Percentiles rank a stretch among this genome's conserved stretches.
phyloP scores from a whole-genome alignment of 1,140 invertebrate genomes.

The Stratiolaelaps scimitus region DNA sequence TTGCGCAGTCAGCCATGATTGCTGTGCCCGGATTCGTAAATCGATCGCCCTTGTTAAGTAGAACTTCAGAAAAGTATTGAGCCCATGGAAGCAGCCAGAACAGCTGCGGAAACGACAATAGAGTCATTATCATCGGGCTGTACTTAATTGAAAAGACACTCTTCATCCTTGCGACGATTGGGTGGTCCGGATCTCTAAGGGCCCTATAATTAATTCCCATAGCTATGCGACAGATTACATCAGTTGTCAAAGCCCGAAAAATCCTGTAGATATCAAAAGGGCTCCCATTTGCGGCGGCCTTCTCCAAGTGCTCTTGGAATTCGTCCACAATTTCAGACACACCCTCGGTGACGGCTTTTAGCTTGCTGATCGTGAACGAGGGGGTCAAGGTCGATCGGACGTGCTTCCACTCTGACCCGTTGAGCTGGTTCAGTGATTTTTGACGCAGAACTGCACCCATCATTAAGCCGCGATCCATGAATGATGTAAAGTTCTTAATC shows the following conservation, averaged over 20 bases:
- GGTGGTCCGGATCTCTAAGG: slow-evolving; percentile 1
- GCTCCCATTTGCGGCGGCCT: neutral
- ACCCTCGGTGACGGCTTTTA: neutral
- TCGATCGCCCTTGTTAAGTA: neutral
- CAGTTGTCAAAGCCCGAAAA: neutral
- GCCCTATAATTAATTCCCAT: neutral
- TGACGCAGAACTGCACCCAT: neutral
- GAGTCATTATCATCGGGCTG: neutral
- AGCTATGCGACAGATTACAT: neutral
- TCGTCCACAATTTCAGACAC: neutral
- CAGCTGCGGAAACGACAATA: neutral
- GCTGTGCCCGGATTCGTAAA: neutral
- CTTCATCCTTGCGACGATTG: neutral
- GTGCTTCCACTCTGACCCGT: neutral
- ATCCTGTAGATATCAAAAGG: neutral
- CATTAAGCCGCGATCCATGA: slow-evolving; percentile 36
- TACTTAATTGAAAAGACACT: neutral
- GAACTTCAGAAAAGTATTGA: neutral
- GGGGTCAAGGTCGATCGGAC: neutral
- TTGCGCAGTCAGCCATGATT: neutral
- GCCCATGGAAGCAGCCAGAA: neutral
- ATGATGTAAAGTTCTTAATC: slow-evolving; percentile 40
- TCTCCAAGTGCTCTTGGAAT: neutral
- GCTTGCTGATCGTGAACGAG: slow-evolving; percentile 2
- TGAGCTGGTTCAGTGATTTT: neutral